Conservation (phyloP, 1,140 invertebrate species). For the Saccostrea cuccullata region DNA sequence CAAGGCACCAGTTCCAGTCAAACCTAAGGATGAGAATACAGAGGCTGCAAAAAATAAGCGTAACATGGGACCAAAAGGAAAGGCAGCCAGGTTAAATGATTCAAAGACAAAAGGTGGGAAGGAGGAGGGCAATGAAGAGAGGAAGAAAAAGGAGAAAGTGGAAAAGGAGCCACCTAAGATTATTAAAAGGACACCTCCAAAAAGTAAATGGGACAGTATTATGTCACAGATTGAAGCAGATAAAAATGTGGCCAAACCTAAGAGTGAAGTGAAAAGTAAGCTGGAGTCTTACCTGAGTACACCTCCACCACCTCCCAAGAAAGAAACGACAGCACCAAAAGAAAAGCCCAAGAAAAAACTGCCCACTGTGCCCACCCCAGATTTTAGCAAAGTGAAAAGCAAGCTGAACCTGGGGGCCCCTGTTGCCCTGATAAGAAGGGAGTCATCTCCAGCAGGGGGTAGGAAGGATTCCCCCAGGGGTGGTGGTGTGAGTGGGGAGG, state of each 20-base stretch:
- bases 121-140: slow-evolving; percentile 54
- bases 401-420: slow-evolving; percentile 67
- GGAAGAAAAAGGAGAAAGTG: slow-evolving; percentile 57
- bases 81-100: slow-evolving; percentile 54
- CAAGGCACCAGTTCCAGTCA: slow-evolving; percentile 66
- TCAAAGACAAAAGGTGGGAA: slow-evolving; percentile 51
- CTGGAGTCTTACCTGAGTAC: slow-evolving; percentile 70
- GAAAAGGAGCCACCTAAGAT: slow-evolving; percentile 70
- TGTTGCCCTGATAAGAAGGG: slow-evolving; percentile 40
- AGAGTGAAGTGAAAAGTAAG: slow-evolving; percentile 76
- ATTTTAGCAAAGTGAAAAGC: slow-evolving; percentile 75
- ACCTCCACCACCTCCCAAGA: slow-evolving; percentile 56
- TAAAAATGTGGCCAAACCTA: slow-evolving; percentile 73
- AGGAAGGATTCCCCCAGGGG: slow-evolving; percentile 43
- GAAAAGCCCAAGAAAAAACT: slow-evolving; percentile 65
- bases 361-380: slow-evolving; percentile 65
- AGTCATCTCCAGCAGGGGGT: slow-evolving; percentile 39
- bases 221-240: slow-evolving; percentile 77
- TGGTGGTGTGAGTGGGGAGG: slow-evolving; percentile 39
- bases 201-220: slow-evolving; percentile 78
- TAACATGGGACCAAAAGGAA: slow-evolving; percentile 51
- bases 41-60: slow-evolving; percentile 66
- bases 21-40: slow-evolving; percentile 66
- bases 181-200: slow-evolving; percentile 73
- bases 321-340: slow-evolving; percentile 54